These are phyloP conservation scores for Heterochromis multidens DNA, from an alignment of 2,113 vertebrate genomes.

Conservation along the genomic window DNA sequence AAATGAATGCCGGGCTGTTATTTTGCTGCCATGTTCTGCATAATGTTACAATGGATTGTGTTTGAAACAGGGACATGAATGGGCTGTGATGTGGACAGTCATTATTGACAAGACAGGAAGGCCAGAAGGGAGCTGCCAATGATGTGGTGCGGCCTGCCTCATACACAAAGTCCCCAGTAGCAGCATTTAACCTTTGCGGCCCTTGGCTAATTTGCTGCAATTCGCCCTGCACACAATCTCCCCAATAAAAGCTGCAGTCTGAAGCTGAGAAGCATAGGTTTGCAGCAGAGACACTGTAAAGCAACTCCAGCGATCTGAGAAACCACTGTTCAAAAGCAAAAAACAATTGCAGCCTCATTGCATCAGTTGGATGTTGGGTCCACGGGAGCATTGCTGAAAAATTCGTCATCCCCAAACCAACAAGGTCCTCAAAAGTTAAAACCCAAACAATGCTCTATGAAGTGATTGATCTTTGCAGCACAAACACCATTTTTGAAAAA, in stretches of 20 bases:
- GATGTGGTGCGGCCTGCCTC: constrained; percentile 15
- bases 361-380: constrained; percentile 66
- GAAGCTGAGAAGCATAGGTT: constrained; percentile 21
- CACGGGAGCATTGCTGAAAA: constrained; percentile 55
- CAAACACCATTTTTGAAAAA: constrained; percentile 37
- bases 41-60: constrained; percentile 5
- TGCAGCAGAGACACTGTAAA: constrained; percentile 7
- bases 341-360: constrained; percentile 70
- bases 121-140: background rate
- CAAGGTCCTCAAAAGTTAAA: constrained; percentile 69
- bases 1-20: constrained; percentile 7
- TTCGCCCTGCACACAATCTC: constrained; percentile 22
- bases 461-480: constrained; percentile 59
- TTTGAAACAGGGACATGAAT: constrained; percentile 13
- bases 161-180: constrained; percentile 23
- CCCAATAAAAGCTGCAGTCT: constrained; percentile 21
- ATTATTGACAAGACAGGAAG: constrained; percentile 12
- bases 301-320: constrained; percentile 49
- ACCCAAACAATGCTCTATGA: constrained; percentile 61
- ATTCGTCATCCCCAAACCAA: constrained; percentile 71
- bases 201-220: constrained; percentile 43
- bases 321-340: constrained; percentile 57
- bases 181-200: constrained; percentile 56
- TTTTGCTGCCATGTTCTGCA: background rate
- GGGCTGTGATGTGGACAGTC: constrained; percentile 25